phyloP scores from a whole-genome alignment of 2,888 invertebrate genomes.

The Muschampia plurimacula region DNA sequence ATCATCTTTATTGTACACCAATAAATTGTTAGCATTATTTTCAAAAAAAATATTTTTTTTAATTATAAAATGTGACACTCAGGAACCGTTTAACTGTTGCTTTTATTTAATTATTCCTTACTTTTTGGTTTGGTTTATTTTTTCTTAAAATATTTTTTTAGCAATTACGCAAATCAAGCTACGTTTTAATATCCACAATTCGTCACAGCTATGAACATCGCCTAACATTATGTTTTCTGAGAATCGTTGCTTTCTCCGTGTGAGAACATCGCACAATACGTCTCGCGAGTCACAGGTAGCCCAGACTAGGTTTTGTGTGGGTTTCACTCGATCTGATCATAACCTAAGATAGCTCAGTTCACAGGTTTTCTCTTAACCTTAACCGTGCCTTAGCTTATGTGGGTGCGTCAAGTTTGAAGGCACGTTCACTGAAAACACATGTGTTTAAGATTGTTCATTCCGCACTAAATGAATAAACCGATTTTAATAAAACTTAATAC shows the following conservation, averaged over 20 bases:
- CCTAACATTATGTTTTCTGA: constrained; percentile 2
- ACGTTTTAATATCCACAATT: constrained; percentile 2
- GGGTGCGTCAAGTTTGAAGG: background rate
- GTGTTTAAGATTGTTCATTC: background rate
- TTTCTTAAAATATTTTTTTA: background rate
- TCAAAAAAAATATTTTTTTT: too few species aligned
- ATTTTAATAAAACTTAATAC: too few species aligned
- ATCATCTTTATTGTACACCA: too few species aligned
- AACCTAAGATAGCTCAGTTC: constrained; percentile 20
- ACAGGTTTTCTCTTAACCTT: constrained; percentile 31
- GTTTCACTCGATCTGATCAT: constrained; percentile 30
- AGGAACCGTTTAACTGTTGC: too few species aligned
- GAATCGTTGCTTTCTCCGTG: constrained; percentile 49
- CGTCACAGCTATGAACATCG: constrained; percentile 12
- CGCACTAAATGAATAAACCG: too few species aligned
- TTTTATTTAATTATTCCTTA: too few species aligned
- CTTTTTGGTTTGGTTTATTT: too few species aligned
- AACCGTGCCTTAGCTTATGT: constrained; percentile 8
- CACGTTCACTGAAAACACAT: background rate
- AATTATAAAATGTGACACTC: too few species aligned
- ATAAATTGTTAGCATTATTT: too few species aligned
- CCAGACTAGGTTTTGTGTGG: constrained; percentile 28
- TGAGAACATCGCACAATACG: constrained; percentile 50
- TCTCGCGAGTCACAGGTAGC: constrained; percentile 5
- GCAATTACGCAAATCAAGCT: background rate